Percentiles rank a stretch among this genome's conserved stretches.
Evolutionary conservation across 2,797 vertebrate species (phyloP).

Genomic region (Pelochelys cantorii): DNA sequence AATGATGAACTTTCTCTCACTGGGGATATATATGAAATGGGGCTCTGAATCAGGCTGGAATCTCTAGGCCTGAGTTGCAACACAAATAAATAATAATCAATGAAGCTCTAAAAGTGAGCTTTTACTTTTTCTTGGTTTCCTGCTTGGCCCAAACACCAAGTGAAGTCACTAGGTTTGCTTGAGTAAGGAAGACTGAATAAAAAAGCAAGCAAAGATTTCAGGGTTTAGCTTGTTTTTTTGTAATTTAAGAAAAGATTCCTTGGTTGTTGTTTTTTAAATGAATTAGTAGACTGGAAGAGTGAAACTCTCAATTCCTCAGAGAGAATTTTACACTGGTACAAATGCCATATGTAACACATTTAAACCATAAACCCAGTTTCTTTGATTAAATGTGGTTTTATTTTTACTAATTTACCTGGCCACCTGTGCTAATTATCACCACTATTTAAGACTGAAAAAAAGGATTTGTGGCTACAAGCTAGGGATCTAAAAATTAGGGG

Average conservation of each 20-base stretch:
- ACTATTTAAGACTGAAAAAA: not conserved
- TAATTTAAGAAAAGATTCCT: not conserved
- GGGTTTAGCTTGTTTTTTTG: not conserved
- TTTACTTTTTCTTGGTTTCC: not conserved
- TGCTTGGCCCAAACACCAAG: not conserved
- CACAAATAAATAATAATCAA: not conserved
- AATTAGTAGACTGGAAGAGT: constrained; percentile 1
- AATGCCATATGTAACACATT: not conserved
- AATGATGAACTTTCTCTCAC: constrained; percentile 19
- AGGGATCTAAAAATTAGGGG: too few species aligned
- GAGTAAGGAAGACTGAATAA: not conserved
- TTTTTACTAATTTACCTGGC: not conserved
- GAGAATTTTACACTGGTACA: not conserved
- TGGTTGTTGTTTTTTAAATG: not conserved
- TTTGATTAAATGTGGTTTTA: not conserved
- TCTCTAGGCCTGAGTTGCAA: constrained; percentile 12
- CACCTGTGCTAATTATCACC: not conserved
- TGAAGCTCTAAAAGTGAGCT: not conserved
- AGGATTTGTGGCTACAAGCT: not conserved
- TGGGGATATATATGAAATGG: constrained; percentile 6
- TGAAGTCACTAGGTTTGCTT: not conserved
- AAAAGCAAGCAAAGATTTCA: not conserved
- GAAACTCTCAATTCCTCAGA: not conserved
- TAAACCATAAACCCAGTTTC: not conserved
- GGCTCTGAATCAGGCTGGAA: not conserved